Percentiles rank a stretch among this genome's conserved stretches.
Evolutionary conservation across 2,888 invertebrate species (phyloP).

Genomic region (Iphiclides podalirius): DNA sequence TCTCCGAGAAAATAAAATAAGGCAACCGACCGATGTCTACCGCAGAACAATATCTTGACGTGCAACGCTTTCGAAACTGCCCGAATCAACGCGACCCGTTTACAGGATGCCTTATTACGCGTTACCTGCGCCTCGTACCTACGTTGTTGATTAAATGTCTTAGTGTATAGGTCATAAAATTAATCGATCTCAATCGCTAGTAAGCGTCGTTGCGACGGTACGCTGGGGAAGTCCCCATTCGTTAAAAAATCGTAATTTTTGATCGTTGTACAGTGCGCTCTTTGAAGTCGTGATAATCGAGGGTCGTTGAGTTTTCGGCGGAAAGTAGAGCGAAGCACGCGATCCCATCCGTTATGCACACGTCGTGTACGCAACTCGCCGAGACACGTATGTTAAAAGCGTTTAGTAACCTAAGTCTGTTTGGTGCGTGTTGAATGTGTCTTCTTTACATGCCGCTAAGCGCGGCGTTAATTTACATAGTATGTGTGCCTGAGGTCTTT

Average conservation of each 20-base stretch:
- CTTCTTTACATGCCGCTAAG: conserved; percentile 71
- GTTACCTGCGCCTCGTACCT: conserved; percentile 75
- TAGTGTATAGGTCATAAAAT: conserved; percentile 69
- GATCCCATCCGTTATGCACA: no score
- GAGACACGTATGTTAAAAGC: conserved; percentile 48
- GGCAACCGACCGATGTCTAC: conserved; percentile 29
- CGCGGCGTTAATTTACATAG: conserved; percentile 64
- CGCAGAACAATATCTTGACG: conserved; percentile 29
- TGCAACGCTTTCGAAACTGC: conserved; percentile 41
- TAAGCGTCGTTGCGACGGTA: conserved; percentile 66
- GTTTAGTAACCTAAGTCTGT: conserved; percentile 56
- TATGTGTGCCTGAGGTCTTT: conserved; percentile 67
- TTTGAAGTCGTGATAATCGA: no score
- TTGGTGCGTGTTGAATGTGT: conserved; percentile 72
- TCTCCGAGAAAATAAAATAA: conserved; percentile 35
- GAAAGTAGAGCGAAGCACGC: no score
- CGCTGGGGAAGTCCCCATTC: conserved; percentile 46
- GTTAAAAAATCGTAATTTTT: conserved; percentile 22
- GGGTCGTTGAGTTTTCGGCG: no score
- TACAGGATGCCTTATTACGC: conserved; percentile 75
- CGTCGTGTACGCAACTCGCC: conserved; percentile 30
- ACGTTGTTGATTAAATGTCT: conserved; percentile 64
- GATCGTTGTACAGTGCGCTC: conserved; percentile 42
- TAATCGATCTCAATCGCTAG: conserved; percentile 75
- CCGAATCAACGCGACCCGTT: conserved; percentile 40